Evolutionary conservation across 2,113 vertebrate genomes (phyloP).

Genomic region (Leuciscus idus): DNA sequence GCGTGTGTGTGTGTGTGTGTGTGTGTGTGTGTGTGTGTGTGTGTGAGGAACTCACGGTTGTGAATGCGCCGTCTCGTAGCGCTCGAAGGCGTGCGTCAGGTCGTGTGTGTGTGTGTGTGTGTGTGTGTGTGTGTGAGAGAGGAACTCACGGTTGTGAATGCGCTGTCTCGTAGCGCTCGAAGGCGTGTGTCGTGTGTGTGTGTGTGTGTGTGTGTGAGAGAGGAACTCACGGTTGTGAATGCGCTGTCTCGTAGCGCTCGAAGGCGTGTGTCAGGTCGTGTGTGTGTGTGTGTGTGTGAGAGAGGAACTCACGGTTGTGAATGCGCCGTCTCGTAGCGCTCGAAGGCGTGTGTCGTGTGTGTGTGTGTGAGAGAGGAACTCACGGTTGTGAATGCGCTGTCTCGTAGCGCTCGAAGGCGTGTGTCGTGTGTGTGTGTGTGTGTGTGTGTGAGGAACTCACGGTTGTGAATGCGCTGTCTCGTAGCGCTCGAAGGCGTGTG

Average conservation of each 20-base stretch:
- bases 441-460: conserved; percentile 76
- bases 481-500: conserved; percentile 92
- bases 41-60: conserved; percentile 86
- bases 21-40: too few relatives aligned
- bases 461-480: conserved; percentile 94
- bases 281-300: too few relatives aligned
- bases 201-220: too few relatives aligned
- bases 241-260: conserved; percentile 93
- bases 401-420: too few relatives aligned
- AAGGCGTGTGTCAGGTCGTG: conserved; percentile 92
- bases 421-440: too few relatives aligned
- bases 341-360: conserved; percentile 81
- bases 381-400: too few relatives aligned
- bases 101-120: conserved; percentile 73
- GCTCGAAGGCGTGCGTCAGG: conserved; percentile 89
- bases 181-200: too few relatives aligned
- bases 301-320: conserved; percentile 90
- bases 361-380: too few relatives aligned
- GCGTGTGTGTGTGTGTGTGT: too few relatives aligned
- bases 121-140: too few relatives aligned
- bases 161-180: too few relatives aligned
- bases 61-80: conserved; percentile 93
- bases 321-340: conserved; percentile 94
- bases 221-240: conserved; percentile 90
- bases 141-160: too few relatives aligned